Conservation (phyloP, 2,113 vertebrate genomes). For the Castor canadensis region DNA sequence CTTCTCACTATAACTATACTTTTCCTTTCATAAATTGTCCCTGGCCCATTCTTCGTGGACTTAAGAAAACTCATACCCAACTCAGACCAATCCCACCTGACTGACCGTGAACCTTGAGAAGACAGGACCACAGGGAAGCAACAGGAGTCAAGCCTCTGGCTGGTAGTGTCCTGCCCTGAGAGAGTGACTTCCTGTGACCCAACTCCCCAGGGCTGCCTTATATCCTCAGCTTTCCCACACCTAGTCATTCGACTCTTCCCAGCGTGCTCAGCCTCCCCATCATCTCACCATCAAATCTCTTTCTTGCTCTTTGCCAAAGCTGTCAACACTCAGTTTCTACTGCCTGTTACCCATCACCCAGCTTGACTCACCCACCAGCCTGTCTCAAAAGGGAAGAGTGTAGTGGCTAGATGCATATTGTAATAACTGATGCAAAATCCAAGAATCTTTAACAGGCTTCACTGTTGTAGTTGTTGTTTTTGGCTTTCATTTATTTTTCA, state of each 20-base stretch:
- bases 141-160: not conserved
- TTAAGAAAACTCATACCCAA: not conserved
- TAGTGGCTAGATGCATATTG: conserved; percentile 46
- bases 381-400: not conserved
- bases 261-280: not conserved
- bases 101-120: not conserved
- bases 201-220: not conserved
- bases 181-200: not conserved
- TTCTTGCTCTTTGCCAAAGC: not conserved
- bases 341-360: not conserved
- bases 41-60: not conserved
- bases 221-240: not conserved
- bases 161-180: not conserved
- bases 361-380: conserved; percentile 63
- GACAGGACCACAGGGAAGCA: not conserved
- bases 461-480: too few species aligned
- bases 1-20: not conserved
- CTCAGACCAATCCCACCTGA: not conserved
- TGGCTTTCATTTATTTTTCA: too few species aligned
- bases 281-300: not conserved
- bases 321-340: not conserved
- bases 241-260: not conserved
- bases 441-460: conserved; percentile 69
- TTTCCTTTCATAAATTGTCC: not conserved
- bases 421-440: conserved; percentile 60